These are phyloP conservation scores for Ennomos fuscantarius DNA, from an alignment of 2,888 invertebrate species.

Conservation along the genomic window DNA sequence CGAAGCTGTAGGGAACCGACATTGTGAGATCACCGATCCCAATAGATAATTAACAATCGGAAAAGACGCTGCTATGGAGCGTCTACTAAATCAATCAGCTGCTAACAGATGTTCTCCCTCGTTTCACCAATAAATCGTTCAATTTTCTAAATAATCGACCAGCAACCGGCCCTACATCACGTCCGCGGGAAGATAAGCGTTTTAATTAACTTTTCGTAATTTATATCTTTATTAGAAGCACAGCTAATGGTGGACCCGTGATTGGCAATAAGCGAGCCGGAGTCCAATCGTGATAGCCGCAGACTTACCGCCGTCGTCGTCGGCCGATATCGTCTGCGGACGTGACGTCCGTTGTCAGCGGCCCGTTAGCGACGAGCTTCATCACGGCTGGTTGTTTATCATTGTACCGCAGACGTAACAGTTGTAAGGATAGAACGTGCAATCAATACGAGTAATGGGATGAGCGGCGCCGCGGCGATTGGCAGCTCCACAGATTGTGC, in stretches of 20 bases:
- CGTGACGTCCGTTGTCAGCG: conserved; percentile 57
- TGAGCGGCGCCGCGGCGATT: conserved; percentile 34
- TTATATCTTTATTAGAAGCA: conserved; percentile 80
- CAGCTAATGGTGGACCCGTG: conserved; percentile 68
- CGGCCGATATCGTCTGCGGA: conserved; percentile 50
- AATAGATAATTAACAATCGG: conserved; percentile 34
- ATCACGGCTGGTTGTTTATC: conserved; percentile 28
- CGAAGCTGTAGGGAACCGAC: neutral
- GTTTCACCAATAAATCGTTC: conserved; percentile 73
- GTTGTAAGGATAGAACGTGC: conserved; percentile 21
- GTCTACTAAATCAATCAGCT: conserved; percentile 56
- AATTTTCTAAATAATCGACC: conserved; percentile 66
- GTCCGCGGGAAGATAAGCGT: conserved; percentile 68
- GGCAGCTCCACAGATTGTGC: conserved; percentile 41
- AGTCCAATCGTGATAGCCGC: conserved; percentile 64
- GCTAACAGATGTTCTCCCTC: conserved; percentile 51
- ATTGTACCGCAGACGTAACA: conserved; percentile 15
- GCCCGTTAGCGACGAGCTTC: conserved; percentile 25
- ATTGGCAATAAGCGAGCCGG: conserved; percentile 64
- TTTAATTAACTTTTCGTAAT: conserved; percentile 83
- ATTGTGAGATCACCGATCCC: neutral
- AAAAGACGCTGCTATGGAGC: conserved; percentile 36
- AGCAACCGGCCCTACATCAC: conserved; percentile 46
- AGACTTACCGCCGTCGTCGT: conserved; percentile 34
- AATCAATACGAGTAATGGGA: conserved; percentile 47